phyloP scores from a whole-genome alignment of 2,888 invertebrate species.

The Drosophila vallismaia region DNA sequence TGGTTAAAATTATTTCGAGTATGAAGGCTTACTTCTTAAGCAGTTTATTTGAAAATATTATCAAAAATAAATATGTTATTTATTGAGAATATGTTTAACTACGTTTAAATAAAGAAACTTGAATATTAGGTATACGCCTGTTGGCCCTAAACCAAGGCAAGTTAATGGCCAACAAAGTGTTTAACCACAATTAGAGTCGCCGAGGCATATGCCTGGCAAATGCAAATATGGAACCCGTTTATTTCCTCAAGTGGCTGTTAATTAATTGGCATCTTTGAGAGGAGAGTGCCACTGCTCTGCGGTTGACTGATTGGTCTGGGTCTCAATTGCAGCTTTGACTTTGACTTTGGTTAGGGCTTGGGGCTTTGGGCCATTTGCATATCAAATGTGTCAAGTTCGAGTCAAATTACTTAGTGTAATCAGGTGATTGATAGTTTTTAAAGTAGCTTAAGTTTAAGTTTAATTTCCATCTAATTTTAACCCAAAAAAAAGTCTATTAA shows the following conservation, averaged over 20 bases:
- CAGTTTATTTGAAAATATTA: no score
- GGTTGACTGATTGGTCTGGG: conserved; percentile 19
- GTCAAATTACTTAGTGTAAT: conserved; percentile 27
- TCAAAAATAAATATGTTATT: no score
- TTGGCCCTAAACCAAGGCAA: conserved; percentile 9
- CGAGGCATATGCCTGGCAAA: conserved; percentile 10
- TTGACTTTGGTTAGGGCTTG: conserved; percentile 13
- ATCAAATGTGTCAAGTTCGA: conserved; percentile 62
- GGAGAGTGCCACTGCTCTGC: conserved; percentile 23
- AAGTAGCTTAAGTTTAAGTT: not conserved
- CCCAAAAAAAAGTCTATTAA: conserved; percentile 6
- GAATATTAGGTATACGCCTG: conserved; percentile 58
- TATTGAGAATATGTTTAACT: no score
- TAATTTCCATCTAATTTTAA: not conserved
- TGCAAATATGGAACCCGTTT: conserved; percentile 15
- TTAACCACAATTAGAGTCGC: conserved; percentile 25
- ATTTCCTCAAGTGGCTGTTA: conserved; percentile 24
- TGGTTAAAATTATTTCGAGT: no score
- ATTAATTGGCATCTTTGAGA: conserved; percentile 32
- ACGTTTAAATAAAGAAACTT: no score
- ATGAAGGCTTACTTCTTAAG: no score
- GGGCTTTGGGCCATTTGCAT: conserved; percentile 58
- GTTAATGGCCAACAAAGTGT: conserved; percentile 12
- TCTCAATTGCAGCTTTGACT: conserved; percentile 29
- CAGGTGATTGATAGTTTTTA: conserved; percentile 19